Evolutionary conservation across 2,113 vertebrate species (phyloP), one percentile per base, ranked within the genome.

Genomic region (Sardina pilchardus): DNA sequence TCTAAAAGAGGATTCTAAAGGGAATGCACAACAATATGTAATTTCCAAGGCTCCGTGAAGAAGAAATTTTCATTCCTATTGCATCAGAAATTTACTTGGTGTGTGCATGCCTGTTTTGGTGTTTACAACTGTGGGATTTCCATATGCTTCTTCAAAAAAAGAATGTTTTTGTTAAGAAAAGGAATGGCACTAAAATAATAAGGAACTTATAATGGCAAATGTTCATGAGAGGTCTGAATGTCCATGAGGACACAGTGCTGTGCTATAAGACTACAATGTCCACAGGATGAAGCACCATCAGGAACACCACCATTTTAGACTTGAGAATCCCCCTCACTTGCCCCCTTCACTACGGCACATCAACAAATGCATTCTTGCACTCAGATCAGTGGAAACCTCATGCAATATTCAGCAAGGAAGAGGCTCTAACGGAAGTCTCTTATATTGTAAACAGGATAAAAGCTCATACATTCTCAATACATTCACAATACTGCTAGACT

Each of bases 401-500:
- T 88, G 80, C 56, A 88, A 88, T 86, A 88, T 88, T 85, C 83
- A 88, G 82, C 71, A 84, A 80, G 59, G 85, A 84, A 78, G 81
- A 88, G 78, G 42, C 50, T 50, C 85, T 87, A 48, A 80, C 88
- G 59, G 83, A 86, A 87, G 84, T 34, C 83, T 85, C 43, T 85
- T 85, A 88, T 78, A 34, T 34, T 78, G 86, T 88, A 83, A 88
- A 88, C 88, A 90, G 82, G 75, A 90, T 78, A 78, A 78, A 88
- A 81, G 81, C 82, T 48, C 71, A 83, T 43, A 82, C 71, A 14
- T 85, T 30, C 86, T 84, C 80, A 84, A 81, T 56, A 59, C 83
- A 85, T 84, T 85, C 59, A 85, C 39, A 42, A 42, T 42, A 42
- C 86, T 63, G 86, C 83, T 83, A 78, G 75, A 89, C 30, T 78